Base-by-base conservation (phyloP, 1,140 invertebrate genomes). In the Drosophila willistoni region DNA sequence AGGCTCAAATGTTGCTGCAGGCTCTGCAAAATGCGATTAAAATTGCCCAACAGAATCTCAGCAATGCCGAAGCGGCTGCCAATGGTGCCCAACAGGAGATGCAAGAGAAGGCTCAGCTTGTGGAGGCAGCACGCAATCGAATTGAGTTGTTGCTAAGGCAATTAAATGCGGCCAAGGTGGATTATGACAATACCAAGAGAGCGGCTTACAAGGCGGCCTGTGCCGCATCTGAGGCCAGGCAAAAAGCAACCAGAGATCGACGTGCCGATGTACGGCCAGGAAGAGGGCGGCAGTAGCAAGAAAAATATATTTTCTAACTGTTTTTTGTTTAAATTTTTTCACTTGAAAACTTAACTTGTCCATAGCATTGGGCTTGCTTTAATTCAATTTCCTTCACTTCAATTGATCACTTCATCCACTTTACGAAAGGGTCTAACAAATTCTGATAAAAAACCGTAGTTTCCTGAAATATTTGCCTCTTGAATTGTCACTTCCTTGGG, bases 141-240 rank as follows among this genome's bases (percentile, higher is more conserved):
- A 90, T 95, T 42, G 94, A 94, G 5, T 92, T 94, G 68, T 81
- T 95, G 2, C 92, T 93, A 51, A 93, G 93, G 61, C 93, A 95
- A 71, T 76, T 95, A 36, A 92, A 93, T 72, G 90, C 89, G n/a
- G 93, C 94, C 0, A 93, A 93, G 64, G 81, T 91, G 0, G 95
- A 95, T 68, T 93, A 95, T 44, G 78, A 92, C 0, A 94, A 94
- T 25, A 95, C 95, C 0, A 95, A 94, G 73, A 93, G 94, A 60
- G 94, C 94, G 0, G 95, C 94, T 0, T 93, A 93, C 41, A 93
- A 93, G 68, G 95, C 95, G 0, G 93, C 93, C 36, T 93, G 93
- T 66, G 94, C 95, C 0, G 95, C 95, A 0, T 92, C 93, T 4
- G 94, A 95, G 22, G 95, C 95, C 0, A 51, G 66, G 7, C 51